A percentile compares a stretch with the other conserved stretches of the same genome.
These are phyloP conservation scores for Drosophila erecta DNA, from an alignment of 1,140 invertebrate species.

Conservation along the genomic window DNA sequence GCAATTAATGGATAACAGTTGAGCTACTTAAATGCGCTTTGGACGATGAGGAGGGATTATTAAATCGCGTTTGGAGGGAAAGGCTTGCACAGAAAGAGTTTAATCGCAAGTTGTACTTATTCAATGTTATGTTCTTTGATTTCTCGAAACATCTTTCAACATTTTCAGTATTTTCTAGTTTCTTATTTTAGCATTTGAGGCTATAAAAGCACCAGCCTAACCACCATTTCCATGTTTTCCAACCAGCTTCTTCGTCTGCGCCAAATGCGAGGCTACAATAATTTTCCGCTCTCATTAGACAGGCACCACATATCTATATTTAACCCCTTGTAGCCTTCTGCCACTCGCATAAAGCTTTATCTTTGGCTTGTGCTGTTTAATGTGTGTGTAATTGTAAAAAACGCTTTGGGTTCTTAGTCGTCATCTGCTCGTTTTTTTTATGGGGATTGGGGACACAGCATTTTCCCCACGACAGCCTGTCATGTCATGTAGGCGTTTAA, in stretches of 20 bases:
- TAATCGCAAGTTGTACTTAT: too few species aligned
- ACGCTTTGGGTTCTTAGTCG: slow-evolving; percentile 29
- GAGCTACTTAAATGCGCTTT: slow-evolving; percentile 16
- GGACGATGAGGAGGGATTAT: background rate
- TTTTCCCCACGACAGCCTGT: slow-evolving; percentile 17
- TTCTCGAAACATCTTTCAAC: too few species aligned
- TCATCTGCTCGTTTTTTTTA: slow-evolving; percentile 6
- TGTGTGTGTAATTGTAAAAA: slow-evolving; percentile 79
- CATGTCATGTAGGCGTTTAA: slow-evolving; percentile 65
- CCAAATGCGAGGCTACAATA: slow-evolving; percentile 50
- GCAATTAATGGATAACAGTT: slow-evolving; percentile 44
- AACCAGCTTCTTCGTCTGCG: slow-evolving; percentile 24
- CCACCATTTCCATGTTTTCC: background rate
- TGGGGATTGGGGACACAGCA: slow-evolving; percentile 10
- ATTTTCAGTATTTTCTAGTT: background rate
- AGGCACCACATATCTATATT: slow-evolving; percentile 15
- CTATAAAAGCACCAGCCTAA: slow-evolving; percentile 37
- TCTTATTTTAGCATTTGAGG: slow-evolving; percentile 14
- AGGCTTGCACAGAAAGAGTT: too few species aligned
- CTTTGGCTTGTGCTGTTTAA: slow-evolving; percentile 37
- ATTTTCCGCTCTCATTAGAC: slow-evolving; percentile 27
- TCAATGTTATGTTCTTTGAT: too few species aligned
- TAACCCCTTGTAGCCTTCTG: slow-evolving; percentile 14
- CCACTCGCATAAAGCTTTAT: slow-evolving; percentile 3
- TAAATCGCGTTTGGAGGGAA: background rate